phyloP scores from a whole-genome alignment of 2,888 invertebrate genomes.

The Tipula helvola region DNA sequence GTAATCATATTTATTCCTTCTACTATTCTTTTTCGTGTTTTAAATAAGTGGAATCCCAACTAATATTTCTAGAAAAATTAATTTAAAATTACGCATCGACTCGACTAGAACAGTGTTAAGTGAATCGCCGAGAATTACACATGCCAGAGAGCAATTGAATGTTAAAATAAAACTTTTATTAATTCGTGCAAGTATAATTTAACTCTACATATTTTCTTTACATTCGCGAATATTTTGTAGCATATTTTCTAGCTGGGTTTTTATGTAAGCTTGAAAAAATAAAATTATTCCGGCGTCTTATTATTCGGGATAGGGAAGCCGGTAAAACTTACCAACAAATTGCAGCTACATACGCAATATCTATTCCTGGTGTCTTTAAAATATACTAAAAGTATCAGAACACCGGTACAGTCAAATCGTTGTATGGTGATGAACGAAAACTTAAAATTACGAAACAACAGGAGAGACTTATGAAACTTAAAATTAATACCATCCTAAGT shows the following conservation, averaged over 20 bases:
- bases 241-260: neutral
- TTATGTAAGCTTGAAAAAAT: neutral
- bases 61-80: neutral
- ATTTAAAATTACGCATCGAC: neutral
- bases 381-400: too few species aligned
- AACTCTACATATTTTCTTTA: too few species aligned
- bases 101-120: neutral
- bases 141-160: neutral
- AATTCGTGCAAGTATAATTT: too few species aligned
- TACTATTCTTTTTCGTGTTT: neutral
- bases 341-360: too few species aligned
- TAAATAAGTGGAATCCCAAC: neutral
- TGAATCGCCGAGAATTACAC: neutral
- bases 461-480: neutral
- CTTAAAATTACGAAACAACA: neutral
- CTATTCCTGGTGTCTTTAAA: too few species aligned
- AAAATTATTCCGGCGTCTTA: neutral
- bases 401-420: too few species aligned
- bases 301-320: neutral
- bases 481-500: neutral
- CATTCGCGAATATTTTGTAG: too few species aligned
- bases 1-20: neutral
- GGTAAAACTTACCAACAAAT: too few species aligned
- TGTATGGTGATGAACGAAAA: neutral
- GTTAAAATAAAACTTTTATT: too few species aligned